phyloP scores from a whole-genome alignment of 2,888 invertebrate species.

The Pimpla rufipes region DNA sequence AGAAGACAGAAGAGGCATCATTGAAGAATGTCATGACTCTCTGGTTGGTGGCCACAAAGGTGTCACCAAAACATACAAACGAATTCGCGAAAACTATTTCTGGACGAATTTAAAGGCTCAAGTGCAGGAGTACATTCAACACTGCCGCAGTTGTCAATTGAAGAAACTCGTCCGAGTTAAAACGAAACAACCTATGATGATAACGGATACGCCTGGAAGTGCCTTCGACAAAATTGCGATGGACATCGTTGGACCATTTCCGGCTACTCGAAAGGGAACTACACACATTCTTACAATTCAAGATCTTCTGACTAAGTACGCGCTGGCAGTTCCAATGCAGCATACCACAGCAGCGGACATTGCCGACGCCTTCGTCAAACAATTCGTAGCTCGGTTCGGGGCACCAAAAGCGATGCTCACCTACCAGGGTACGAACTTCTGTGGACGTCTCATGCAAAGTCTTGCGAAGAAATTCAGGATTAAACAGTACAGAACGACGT shows the following conservation, averaged over 20 bases:
- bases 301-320: conserved; percentile 60
- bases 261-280: conserved; percentile 52
- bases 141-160: conserved; percentile 50
- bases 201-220: conserved; percentile 54
- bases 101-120: conserved; percentile 61
- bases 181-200: conserved; percentile 57
- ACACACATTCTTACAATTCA: conserved; percentile 63
- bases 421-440: conserved; percentile 60
- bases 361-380: conserved; percentile 36
- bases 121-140: conserved; percentile 53
- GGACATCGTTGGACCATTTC: conserved; percentile 68
- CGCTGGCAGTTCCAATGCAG: conserved; percentile 42
- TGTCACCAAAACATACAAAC: conserved; percentile 49
- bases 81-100: conserved; percentile 45
- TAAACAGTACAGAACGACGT: conserved; percentile 43
- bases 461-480: conserved; percentile 59
- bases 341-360: conserved; percentile 30
- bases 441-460: conserved; percentile 47
- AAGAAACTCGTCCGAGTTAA: conserved; percentile 54
- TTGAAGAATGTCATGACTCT: conserved; percentile 36
- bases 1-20: conserved; percentile 29
- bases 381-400: conserved; percentile 54
- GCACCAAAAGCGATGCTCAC: conserved; percentile 57
- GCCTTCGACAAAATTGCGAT: conserved; percentile 62
- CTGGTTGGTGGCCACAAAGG: conserved; percentile 44